These are phyloP conservation scores for Prochilodus magdalenae DNA, from an alignment of 2,113 vertebrate genomes.

Conservation along the genomic window DNA sequence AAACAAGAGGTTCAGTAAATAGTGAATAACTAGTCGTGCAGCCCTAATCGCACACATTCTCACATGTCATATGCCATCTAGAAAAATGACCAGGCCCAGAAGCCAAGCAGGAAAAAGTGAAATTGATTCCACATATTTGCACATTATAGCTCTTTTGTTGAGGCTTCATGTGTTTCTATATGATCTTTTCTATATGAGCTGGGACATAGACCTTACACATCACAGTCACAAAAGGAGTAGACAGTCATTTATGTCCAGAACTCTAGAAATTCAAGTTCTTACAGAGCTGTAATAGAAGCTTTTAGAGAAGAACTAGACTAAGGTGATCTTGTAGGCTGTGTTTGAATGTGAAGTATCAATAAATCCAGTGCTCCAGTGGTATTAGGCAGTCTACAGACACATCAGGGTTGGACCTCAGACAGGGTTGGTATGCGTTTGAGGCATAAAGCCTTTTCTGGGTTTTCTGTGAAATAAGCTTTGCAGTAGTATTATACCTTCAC, in stretches of 20 bases:
- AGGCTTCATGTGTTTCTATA: neutral
- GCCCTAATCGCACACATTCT: neutral
- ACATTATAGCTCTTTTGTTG: too few relatives aligned
- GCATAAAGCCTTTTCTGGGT: neutral
- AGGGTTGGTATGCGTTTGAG: neutral
- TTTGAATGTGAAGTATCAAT: too few relatives aligned
- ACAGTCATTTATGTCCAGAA: neutral
- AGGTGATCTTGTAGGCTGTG: too few relatives aligned
- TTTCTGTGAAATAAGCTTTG: neutral
- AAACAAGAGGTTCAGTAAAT: too few relatives aligned
- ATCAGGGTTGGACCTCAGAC: neutral
- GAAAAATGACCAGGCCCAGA: conserved; percentile 17
- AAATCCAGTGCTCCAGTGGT: neutral
- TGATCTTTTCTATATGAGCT: neutral
- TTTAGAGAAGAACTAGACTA: too few relatives aligned
- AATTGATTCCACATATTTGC: neutral
- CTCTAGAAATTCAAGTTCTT: neutral
- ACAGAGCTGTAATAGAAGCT: neutral
- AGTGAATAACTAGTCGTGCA: neutral
- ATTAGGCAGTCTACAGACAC: neutral
- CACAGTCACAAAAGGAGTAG: neutral
- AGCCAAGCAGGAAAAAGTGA: neutral
- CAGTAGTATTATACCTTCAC: neutral
- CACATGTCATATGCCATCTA: neutral
- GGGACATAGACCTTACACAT: neutral